Evolutionary conservation across 2,888 invertebrate species (phyloP).

Genomic region (Steromphala cineraria): DNA sequence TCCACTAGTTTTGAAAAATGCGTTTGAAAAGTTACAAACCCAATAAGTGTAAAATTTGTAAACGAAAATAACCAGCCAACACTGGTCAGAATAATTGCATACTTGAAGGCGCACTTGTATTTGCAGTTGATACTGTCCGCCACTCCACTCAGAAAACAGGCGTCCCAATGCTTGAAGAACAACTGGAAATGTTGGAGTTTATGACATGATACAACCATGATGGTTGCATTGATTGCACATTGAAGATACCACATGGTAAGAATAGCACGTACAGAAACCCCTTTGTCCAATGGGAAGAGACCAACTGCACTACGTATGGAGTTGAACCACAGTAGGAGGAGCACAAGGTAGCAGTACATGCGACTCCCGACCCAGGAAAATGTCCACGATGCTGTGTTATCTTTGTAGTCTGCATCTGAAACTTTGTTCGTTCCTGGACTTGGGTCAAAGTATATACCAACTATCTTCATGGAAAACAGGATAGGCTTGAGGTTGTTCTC

Average conservation of each 20-base stretch:
- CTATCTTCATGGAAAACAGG: neutral
- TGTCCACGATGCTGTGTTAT: neutral
- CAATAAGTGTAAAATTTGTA: neutral
- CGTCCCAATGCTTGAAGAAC: neutral
- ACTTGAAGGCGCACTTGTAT: neutral
- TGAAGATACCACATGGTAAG: neutral
- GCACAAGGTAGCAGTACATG: neutral
- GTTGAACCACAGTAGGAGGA: neutral
- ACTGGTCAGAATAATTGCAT: neutral
- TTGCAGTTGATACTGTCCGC: neutral
- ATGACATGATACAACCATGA: neutral
- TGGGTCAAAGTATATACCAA: neutral
- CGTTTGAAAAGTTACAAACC: neutral
- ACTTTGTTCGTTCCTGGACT: neutral
- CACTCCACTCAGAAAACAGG: neutral
- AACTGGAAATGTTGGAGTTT: neutral
- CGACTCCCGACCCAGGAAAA: neutral
- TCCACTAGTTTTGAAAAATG: neutral
- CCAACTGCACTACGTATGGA: neutral
- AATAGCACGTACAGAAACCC: neutral
- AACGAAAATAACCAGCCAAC: neutral
- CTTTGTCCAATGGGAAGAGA: neutral
- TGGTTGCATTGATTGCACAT: neutral
- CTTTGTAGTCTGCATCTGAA: neutral
- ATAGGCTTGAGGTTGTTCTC: neutral